Percentiles rank a stretch among this genome's conserved stretches.
Evolutionary conservation across 1,140 invertebrate species (phyloP).

Genomic region (Eumeta japonica): DNA sequence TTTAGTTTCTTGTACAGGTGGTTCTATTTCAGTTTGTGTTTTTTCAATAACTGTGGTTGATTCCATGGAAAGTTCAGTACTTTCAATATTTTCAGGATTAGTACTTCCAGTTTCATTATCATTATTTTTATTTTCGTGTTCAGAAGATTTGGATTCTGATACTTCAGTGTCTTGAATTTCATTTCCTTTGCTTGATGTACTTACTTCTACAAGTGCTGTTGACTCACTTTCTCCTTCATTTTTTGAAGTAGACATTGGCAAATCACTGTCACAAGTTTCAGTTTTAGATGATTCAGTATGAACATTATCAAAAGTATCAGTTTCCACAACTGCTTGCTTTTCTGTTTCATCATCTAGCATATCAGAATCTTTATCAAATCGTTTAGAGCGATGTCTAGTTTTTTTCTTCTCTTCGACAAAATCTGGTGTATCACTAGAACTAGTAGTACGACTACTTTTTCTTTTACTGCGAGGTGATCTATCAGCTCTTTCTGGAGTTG

Average conservation of each 20-base stretch:
- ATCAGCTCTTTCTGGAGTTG: constrained; percentile 43
- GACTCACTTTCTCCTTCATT: constrained; percentile 24
- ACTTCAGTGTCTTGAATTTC: constrained; percentile 12
- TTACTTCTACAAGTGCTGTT: too few species aligned
- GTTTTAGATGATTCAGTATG: too few species aligned
- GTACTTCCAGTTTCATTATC: constrained; percentile 4
- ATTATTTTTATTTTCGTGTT: constrained; percentile 6
- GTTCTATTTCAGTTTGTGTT: too few species aligned
- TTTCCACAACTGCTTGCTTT: too few species aligned
- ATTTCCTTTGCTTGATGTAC: constrained; percentile 6
- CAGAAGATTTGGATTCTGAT: constrained; percentile 6
- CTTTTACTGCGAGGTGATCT: constrained; percentile 47
- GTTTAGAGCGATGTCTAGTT: constrained; percentile 32
- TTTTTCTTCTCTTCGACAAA: constrained; percentile 37
- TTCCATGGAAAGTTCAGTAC: too few species aligned
- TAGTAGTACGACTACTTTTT: constrained; percentile 42
- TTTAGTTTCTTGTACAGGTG: too few species aligned
- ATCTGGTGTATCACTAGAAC: constrained; percentile 42
- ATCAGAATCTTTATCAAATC: constrained; percentile 27
- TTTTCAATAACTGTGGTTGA: too few species aligned
- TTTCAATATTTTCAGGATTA: constrained; percentile 18
- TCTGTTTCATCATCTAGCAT: constrained; percentile 26
- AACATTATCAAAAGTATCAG: too few species aligned
- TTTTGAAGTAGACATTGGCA: constrained; percentile 34
- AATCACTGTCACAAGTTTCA: constrained; percentile 17